phyloP scores from a whole-genome alignment of 2,888 invertebrate genomes.

The Andrena trimmerana region DNA sequence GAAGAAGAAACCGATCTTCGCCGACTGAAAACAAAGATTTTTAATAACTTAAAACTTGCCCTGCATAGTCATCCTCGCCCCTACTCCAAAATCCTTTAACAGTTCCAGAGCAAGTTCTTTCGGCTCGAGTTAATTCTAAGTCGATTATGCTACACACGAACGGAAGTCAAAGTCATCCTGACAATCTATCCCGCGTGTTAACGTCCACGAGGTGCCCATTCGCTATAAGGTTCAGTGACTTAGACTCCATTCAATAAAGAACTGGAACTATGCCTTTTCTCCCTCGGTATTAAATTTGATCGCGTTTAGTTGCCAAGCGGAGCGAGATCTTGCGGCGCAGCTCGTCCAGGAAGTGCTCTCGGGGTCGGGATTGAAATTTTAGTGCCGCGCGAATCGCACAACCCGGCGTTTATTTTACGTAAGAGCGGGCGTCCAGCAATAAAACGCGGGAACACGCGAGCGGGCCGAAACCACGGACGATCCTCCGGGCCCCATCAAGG shows the following conservation, averaged over 20 bases:
- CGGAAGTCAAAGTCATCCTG: background rate
- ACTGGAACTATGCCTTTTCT: background rate
- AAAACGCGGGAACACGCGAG: constrained; percentile 38
- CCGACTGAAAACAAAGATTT: background rate
- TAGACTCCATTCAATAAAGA: background rate
- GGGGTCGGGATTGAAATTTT: constrained; percentile 32
- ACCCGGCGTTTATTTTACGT: constrained; percentile 18
- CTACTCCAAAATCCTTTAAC: no score
- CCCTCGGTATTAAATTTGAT: background rate
- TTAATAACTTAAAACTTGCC: no score
- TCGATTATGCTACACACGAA: no score
- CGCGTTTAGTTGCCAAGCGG: constrained; percentile 8
- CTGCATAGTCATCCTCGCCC: no score
- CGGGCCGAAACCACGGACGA: constrained; percentile 24
- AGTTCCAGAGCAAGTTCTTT: no score
- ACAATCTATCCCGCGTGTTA: background rate
- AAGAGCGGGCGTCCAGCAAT: constrained; percentile 11
- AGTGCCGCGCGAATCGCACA: background rate
- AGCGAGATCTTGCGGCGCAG: background rate
- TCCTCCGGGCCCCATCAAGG: constrained; percentile 8
- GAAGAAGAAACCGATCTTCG: background rate
- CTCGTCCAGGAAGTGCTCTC: constrained; percentile 24
- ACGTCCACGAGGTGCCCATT: background rate
- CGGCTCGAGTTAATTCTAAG: no score
- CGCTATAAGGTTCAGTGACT: background rate